These are phyloP conservation scores for Noctua fimbriata DNA, from an alignment of 2,888 invertebrate genomes.

Conservation along the genomic window DNA sequence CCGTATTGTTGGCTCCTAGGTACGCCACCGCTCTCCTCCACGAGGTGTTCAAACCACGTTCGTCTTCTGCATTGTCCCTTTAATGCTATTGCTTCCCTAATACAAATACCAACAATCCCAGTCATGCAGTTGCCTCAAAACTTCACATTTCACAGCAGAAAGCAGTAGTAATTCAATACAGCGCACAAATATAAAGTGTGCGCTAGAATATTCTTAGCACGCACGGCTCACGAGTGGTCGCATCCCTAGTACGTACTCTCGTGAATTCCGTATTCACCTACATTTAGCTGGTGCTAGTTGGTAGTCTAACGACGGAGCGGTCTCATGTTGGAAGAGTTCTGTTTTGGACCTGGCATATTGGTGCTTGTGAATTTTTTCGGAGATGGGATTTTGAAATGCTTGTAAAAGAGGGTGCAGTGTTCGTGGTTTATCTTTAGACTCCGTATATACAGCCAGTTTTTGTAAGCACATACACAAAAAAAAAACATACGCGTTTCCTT, in stretches of 20 bases:
- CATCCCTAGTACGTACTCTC: slow-evolving; percentile 60
- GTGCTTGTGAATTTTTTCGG: background rate
- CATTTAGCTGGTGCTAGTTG: slow-evolving; percentile 70
- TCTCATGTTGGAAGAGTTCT: slow-evolving; percentile 40
- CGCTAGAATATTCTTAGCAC: slow-evolving; percentile 65
- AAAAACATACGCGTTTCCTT: background rate
- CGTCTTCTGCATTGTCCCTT: background rate
- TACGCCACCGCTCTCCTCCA: background rate
- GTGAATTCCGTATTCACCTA: slow-evolving; percentile 70
- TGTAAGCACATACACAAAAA: background rate
- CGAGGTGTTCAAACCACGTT: background rate
- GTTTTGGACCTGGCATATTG: slow-evolving; percentile 60
- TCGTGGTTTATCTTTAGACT: background rate
- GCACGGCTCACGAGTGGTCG: slow-evolving; percentile 69
- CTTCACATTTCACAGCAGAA: slow-evolving; percentile 13
- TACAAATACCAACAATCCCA: background rate
- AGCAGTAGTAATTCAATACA: slow-evolving; percentile 55
- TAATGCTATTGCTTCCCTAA: background rate
- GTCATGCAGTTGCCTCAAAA: background rate
- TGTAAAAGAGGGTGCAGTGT: background rate
- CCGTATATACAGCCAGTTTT: background rate
- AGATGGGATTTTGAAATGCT: background rate
- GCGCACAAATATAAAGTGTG: slow-evolving; percentile 53
- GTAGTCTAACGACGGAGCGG: slow-evolving; percentile 69
- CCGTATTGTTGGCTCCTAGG: no score